These are phyloP conservation scores for Heliconius hermathena DNA, from an alignment of 1,140 invertebrate genomes.

Conservation along the genomic window DNA sequence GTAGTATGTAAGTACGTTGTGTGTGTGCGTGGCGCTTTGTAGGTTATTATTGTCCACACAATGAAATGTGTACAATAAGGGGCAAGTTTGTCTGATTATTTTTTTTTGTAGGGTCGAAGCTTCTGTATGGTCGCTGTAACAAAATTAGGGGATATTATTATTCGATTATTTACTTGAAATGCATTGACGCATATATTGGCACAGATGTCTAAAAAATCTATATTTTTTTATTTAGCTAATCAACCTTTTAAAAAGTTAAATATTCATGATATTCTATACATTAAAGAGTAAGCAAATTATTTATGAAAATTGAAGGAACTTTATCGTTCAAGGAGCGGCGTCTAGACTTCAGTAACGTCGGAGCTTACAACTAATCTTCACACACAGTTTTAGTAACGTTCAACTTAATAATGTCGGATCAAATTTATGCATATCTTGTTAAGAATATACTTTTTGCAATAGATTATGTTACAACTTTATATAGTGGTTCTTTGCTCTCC, in stretches of 20 bases:
- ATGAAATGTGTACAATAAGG: constrained; percentile 62
- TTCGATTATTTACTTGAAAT: constrained; percentile 42
- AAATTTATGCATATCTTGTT: constrained; percentile 32
- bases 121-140: constrained; percentile 57
- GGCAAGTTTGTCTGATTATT: constrained; percentile 68
- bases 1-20: background rate
- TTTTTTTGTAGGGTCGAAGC: constrained; percentile 50
- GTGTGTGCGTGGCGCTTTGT: constrained; percentile 63
- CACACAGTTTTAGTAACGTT: constrained; percentile 44
- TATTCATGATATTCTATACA: constrained; percentile 1
- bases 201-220: background rate
- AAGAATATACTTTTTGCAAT: background rate
- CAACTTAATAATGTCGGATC: constrained; percentile 36
- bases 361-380: constrained; percentile 47
- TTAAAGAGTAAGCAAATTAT: constrained; percentile 30
- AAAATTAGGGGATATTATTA: constrained; percentile 58
- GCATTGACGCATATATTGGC: constrained; percentile 47
- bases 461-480: background rate
- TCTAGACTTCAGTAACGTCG: constrained; percentile 51
- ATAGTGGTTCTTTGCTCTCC: background rate
- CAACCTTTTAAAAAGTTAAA: background rate
- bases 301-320: constrained; percentile 38
- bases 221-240: background rate
- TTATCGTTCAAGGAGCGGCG: constrained; percentile 43
- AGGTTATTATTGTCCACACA: constrained; percentile 73